Evolutionary conservation across 1,140 invertebrate genomes (phyloP), one percentile per base, ranked within the genome.

Genomic region (Neodiprion lecontei): DNA sequence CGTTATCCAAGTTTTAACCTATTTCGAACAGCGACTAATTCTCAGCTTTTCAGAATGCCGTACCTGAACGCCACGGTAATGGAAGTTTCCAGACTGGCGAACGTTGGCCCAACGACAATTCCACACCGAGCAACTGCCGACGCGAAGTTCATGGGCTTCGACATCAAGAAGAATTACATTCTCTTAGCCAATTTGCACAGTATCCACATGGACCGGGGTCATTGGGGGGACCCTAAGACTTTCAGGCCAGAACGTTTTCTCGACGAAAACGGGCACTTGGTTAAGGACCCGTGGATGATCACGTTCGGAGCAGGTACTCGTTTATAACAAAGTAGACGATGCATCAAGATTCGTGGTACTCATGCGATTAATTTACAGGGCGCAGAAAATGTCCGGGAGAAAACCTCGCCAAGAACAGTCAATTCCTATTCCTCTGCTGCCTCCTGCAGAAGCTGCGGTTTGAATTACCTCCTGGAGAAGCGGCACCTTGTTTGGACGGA

Each of bases 191-290:
- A 84, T 81, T 67, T 90, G 0, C 81, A 82, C 69, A 86, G 84
- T 61, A 79, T 89, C n/a, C 86, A 89, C 72, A 80, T 86, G 78
- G 89, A 90, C 75, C 77, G 84, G 69, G 80, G 87, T 49, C 83
- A 89, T 70, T 92, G 91, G 91, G 88, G 87, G 9, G 90, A 92
- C 81, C 90, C 92, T 0, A 87, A 91, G 50, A 78, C 83, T 7
- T 93, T 92, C 78, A 76, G 89, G 50, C 92, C 92, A 0, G 91
- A 92, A 77, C 82, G 91, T 74, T 92, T 92, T 77, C 82, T 92
- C 47, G 84, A 90, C 69, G 76, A 84, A 5, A 78, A 88, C 23
- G 90, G 91, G 53, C 71, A 89, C 48, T 85, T 89, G n/a, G 71
- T 88, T 9, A 83, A 85, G 7, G 86, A 89, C 73, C 84, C 89